These are phyloP conservation scores for Argentina silus DNA, from an alignment of 2,797 vertebrate species.

Conservation along the genomic window DNA sequence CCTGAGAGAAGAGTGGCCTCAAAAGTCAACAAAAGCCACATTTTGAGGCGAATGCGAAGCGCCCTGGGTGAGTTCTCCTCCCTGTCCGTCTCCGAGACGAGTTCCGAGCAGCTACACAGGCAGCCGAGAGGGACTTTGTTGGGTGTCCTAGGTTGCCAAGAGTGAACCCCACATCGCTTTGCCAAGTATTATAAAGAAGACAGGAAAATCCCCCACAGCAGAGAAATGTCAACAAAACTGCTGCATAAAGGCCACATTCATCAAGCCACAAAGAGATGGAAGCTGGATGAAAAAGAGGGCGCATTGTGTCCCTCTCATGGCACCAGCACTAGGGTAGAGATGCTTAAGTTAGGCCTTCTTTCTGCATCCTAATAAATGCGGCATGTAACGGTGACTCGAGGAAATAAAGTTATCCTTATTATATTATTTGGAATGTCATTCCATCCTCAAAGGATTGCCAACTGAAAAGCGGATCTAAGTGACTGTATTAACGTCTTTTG, in stretches of 20 bases:
- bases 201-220: constrained; percentile 65
- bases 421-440: constrained; percentile 67
- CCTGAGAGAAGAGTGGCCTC: too few relatives aligned
- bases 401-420: constrained; percentile 70
- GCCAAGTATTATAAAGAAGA: constrained; percentile 71
- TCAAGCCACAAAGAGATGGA: constrained; percentile 62
- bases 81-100: constrained; percentile 70
- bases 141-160: constrained; percentile 74
- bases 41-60: constrained; percentile 59
- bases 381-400: constrained; percentile 57
- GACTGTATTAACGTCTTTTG: constrained; percentile 72
- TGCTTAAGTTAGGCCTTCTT: constrained; percentile 62
- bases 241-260: constrained; percentile 74
- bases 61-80: constrained; percentile 61
- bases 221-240: constrained; percentile 78
- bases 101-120: constrained; percentile 69
- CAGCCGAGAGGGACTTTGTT: constrained; percentile 66
- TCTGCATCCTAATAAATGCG: constrained; percentile 64
- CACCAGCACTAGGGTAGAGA: constrained; percentile 54
- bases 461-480: constrained; percentile 72
- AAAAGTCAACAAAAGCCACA: constrained; percentile 59
- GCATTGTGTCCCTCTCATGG: constrained; percentile 62
- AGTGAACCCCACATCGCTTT: constrained; percentile 55
- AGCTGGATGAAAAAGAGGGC: constrained; percentile 55
- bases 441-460: constrained; percentile 66